Evolutionary conservation across 2,888 invertebrate genomes (phyloP), one percentile per base, ranked within the genome.

Genomic region (Metellina segmentata): DNA sequence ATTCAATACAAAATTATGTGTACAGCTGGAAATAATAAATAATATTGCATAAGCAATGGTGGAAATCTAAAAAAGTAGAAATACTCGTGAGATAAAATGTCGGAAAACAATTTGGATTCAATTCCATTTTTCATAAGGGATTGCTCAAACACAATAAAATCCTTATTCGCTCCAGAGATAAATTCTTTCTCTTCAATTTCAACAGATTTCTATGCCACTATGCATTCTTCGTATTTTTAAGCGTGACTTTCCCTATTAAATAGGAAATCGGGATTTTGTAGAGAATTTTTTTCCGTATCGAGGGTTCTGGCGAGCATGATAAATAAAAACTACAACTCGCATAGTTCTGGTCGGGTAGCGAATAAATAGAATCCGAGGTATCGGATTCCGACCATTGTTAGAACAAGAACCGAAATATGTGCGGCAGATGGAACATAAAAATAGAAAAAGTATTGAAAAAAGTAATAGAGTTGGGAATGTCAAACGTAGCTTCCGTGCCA

Each of bases 381-480:
- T 88, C 81, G 88, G 81, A 81, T 75, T 81, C 74, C 34, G 19
- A 70, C 69, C 75, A 88, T 88, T 81, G 88, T 88, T 75, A 61
- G 81, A 81, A 81, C 61, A 74, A 88, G 87, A 87, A 49, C 51
- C 49, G 78, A 81, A 87, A 87, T 87, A 81, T 87, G 87, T 71
- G 86, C 61, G 79, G 87, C 71, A 61, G 69, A 81, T 81, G 88
- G 88, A 81, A 88, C 61, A 81, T 61, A n/a, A 74, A 49, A 75
- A 88, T 74, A 52, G 75, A 75, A 88, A 49, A 61, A 75, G 49
- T 85, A 34, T 71, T 49, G 49, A 49, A 87, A 86, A 88, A 88
- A 88, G 88, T 88, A 88, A 88, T 88, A 88, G 88, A 88, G 88
- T 88, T 88, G 81, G 88, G 81, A 75, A 88, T 88, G 88, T 88